Evolutionary conservation across 1,140 invertebrate genomes (phyloP).

Genomic region (Trinorchestia longiramus): DNA sequence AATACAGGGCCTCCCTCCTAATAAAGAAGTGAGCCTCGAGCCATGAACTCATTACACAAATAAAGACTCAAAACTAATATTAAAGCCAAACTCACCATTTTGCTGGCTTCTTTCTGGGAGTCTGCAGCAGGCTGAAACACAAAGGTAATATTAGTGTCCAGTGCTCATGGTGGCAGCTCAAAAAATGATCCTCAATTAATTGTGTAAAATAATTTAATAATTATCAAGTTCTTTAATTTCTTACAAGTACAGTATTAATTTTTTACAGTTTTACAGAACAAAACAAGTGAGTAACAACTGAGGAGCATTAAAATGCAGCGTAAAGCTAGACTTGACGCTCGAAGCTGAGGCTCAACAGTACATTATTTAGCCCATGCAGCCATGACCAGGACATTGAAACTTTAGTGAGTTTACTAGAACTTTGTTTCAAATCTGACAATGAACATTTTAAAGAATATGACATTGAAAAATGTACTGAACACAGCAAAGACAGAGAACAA

Average conservation of each 20-base stretch:
- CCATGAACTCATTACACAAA: background rate
- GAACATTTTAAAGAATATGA: too few species aligned
- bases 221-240: too few species aligned
- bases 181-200: background rate
- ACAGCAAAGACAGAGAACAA: background rate
- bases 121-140: slow-evolving; percentile 14
- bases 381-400: too few species aligned
- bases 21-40: background rate
- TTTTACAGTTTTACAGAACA: background rate
- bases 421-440: too few species aligned
- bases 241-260: background rate
- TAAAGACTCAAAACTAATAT: background rate
- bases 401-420: too few species aligned
- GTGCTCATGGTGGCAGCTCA: background rate
- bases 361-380: too few species aligned
- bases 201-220: too few species aligned
- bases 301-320: background rate
- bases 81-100: slow-evolving; percentile 22
- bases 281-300: background rate
- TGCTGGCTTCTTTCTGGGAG: slow-evolving; percentile 16
- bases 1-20: background rate
- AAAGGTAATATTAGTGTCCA: background rate
- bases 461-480: too few species aligned
- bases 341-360: too few species aligned
- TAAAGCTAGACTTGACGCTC: background rate